phyloP scores from a whole-genome alignment of 2,797 vertebrate species.

The Bryconaethiops microstoma region DNA sequence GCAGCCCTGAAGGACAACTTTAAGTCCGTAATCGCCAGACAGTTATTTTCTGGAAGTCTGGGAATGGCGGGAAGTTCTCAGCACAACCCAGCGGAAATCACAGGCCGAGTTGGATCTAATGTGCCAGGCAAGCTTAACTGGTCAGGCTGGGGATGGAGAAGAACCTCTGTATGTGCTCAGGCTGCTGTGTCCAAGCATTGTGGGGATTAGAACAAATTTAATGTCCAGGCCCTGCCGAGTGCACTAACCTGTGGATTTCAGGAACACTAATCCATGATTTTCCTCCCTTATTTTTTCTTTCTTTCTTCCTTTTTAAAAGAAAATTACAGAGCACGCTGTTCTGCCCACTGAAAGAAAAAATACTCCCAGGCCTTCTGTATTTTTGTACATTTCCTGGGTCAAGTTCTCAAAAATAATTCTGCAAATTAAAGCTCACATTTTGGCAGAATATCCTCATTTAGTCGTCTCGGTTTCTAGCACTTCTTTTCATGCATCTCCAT shows the following conservation, averaged over 20 bases:
- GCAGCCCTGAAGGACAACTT: background rate
- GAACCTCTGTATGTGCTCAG: background rate
- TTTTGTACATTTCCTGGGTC: too few relatives aligned
- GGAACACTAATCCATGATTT: background rate
- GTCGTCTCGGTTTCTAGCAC: too few relatives aligned
- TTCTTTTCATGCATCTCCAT: background rate
- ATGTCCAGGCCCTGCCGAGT: background rate
- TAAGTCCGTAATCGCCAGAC: background rate
- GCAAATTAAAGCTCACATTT: background rate
- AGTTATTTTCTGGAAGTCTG: constrained; percentile 6
- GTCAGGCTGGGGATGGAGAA: constrained; percentile 1
- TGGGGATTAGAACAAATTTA: constrained; percentile 8
- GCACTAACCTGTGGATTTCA: constrained; percentile 15
- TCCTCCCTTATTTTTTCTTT: too few relatives aligned
- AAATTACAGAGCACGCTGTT: background rate
- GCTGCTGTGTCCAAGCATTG: background rate
- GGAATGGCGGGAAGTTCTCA: background rate
- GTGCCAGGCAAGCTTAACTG: constrained; percentile 2
- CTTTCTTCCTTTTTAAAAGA: background rate
- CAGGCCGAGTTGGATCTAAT: constrained; percentile 26
- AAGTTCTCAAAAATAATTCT: too few relatives aligned
- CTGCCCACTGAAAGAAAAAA: too few relatives aligned
- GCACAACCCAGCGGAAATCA: constrained; percentile 21
- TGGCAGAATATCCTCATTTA: background rate
- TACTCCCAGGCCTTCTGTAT: too few relatives aligned